Evolutionary conservation across 2,113 vertebrate genomes (phyloP).

Genomic region (Nibea albiflora): DNA sequence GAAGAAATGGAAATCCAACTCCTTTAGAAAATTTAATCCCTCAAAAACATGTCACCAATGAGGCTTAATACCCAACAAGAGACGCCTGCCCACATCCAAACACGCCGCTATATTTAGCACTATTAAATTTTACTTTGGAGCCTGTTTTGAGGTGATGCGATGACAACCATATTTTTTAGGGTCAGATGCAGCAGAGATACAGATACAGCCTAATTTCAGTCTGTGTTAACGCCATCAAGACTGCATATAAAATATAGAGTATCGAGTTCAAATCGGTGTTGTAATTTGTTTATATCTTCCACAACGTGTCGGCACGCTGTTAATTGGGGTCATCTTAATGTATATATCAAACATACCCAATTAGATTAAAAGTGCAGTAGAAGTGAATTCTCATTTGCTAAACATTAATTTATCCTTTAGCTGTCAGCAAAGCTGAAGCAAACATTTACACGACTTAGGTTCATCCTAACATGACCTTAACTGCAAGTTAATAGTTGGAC

Average conservation of each 20-base stretch:
- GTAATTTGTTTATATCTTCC: background rate
- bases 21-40: constrained; percentile 14
- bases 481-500: no score
- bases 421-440: background rate
- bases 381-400: background rate
- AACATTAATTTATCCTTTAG: background rate
- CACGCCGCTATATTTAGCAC: background rate
- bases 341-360: background rate
- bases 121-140: background rate
- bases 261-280: background rate
- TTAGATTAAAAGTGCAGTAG: no score
- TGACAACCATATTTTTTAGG: background rate
- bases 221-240: background rate
- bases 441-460: background rate
- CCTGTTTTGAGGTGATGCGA: background rate
- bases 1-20: constrained; percentile 20
- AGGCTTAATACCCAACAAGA: background rate
- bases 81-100: constrained; percentile 11
- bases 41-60: constrained; percentile 11
- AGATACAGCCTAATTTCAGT: background rate
- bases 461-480: background rate
- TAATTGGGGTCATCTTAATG: background rate
- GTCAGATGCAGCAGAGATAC: background rate
- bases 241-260: background rate
- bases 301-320: background rate